These are phyloP conservation scores for Paramormyrops kingsleyae DNA, from an alignment of 2,113 vertebrate species.

Conservation along the genomic window DNA sequence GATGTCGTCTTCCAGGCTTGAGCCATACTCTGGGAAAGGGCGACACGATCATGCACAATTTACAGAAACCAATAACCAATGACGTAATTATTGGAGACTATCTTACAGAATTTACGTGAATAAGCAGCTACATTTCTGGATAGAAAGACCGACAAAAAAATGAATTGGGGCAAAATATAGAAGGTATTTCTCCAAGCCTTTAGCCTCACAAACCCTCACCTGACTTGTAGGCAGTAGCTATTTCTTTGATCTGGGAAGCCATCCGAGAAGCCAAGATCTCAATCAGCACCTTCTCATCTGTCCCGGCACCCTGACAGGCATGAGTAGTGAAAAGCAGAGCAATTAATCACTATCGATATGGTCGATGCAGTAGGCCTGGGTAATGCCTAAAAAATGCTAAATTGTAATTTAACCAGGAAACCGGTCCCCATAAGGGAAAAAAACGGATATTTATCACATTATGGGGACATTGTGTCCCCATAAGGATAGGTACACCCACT, in stretches of 20 bases:
- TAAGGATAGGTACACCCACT: no score
- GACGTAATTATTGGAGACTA: background rate
- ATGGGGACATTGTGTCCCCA: no score
- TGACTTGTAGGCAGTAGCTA: constrained; percentile 71
- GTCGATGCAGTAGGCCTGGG: background rate
- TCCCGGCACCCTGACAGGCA: constrained; percentile 77
- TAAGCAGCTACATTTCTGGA: background rate
- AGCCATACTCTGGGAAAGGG: constrained; percentile 67
- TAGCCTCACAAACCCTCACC: constrained; percentile 53
- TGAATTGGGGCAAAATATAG: background rate
- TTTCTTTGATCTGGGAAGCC: constrained; percentile 64
- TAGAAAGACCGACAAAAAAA: background rate
- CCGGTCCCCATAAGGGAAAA: no score
- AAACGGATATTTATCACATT: no score
- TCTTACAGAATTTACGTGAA: no score
- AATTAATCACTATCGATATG: background rate
- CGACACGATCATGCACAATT: background rate
- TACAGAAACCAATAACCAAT: background rate
- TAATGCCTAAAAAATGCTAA: background rate
- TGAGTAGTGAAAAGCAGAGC: background rate
- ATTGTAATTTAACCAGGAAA: no score
- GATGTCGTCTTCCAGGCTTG: constrained; percentile 77
- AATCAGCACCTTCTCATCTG: constrained; percentile 79
- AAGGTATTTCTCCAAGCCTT: background rate
- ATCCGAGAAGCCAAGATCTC: constrained; percentile 87